phyloP scores from a whole-genome alignment of 1,140 invertebrate species.

The Diorhabda carinulata region DNA sequence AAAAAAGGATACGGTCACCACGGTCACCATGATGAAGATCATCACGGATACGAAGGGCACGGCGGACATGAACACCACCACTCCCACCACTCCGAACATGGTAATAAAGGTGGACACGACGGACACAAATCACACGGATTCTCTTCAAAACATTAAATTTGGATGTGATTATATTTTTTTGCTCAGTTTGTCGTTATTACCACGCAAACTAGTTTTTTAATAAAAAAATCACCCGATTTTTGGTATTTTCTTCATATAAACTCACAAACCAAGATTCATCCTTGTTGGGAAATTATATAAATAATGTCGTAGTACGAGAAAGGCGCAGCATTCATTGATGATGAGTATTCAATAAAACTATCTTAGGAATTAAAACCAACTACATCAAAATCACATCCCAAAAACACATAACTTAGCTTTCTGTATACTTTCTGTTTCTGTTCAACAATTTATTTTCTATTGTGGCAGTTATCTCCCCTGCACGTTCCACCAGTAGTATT shows the following conservation, averaged over 20 bases:
- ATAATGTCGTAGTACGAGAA: too few relatives aligned
- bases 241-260: neutral
- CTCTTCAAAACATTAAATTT: conserved; percentile 57
- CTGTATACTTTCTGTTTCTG: too few relatives aligned
- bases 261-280: neutral
- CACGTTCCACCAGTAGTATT: neutral
- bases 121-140: conserved; percentile 10
- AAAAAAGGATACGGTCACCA: conserved; percentile 65
- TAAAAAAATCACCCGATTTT: neutral
- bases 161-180: neutral
- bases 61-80: conserved; percentile 64
- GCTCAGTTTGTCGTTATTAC: neutral
- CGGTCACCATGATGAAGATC: conserved; percentile 71
- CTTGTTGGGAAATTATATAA: too few relatives aligned
- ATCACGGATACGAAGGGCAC: conserved; percentile 70
- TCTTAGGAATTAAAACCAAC: too few relatives aligned
- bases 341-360: too few relatives aligned
- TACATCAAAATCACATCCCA: too few relatives aligned
- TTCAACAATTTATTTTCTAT: neutral
- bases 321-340: too few relatives aligned
- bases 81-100: conserved; percentile 60
- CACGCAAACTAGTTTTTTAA: neutral
- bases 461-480: neutral
- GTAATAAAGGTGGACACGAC: conserved; percentile 60
- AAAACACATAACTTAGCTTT: too few relatives aligned